Evolutionary conservation across 2,797 vertebrate species (phyloP).

Genomic region (Pteronotus mesoamericanus): DNA sequence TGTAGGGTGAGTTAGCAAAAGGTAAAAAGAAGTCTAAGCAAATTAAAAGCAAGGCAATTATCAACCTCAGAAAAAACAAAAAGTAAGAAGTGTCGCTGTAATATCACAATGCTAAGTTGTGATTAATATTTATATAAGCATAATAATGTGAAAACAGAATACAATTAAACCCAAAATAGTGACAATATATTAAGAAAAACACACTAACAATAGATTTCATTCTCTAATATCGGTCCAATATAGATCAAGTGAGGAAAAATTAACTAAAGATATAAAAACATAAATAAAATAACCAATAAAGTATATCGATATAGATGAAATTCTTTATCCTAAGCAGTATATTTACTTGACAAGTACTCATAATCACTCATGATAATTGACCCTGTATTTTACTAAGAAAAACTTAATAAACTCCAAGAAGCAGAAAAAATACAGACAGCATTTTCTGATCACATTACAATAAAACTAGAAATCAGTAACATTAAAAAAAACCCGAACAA

Average conservation of each 20-base stretch:
- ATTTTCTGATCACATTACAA: background rate
- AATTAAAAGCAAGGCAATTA: conserved; percentile 21
- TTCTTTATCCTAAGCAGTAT: background rate
- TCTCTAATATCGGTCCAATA: background rate
- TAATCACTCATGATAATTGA: background rate
- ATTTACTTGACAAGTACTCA: background rate
- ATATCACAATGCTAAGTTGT: background rate
- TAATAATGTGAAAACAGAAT: background rate
- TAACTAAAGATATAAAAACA: background rate
- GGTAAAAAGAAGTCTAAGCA: background rate
- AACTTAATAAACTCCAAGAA: background rate
- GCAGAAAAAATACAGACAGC: background rate
- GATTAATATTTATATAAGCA: background rate
- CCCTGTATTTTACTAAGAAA: background rate
- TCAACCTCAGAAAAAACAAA: conserved; percentile 17
- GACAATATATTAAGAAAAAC: background rate
- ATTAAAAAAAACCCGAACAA: background rate
- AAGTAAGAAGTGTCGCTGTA: background rate
- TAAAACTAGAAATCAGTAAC: conserved; percentile 13
- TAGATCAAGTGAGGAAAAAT: conserved; percentile 10
- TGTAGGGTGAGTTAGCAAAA: background rate
- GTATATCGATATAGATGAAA: background rate
- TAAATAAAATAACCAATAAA: background rate
- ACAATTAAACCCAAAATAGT: background rate
- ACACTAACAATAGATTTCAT: background rate